Evolutionary conservation across 2,113 vertebrate species (phyloP), one percentile per base, ranked within the genome.

Genomic region (Aix galericulata): DNA sequence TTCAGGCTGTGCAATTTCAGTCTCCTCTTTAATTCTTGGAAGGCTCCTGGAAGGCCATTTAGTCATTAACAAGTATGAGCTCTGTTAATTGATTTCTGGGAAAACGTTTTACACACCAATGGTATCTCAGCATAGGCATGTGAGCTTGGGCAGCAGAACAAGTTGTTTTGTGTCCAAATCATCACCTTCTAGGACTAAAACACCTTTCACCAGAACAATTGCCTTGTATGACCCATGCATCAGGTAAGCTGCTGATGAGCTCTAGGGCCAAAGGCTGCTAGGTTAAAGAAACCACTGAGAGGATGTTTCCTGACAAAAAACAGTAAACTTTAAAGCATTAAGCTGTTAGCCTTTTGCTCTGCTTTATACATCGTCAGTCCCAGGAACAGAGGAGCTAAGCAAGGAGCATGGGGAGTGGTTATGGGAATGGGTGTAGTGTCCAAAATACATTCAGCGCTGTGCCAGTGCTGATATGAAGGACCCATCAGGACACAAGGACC

Each of bases 321-420:
- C 75, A 72, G 73, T 56, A 76, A 87, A 92, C 80, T 82, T 71
- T 63, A 82, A 87, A 92, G 83, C 83, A 76, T 69, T 50, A 92
- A 64, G 63, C 77, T 56, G 59, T 86, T 91, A 86, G 89, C 83
- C 76, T 81, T 86, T 91, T 71, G 48, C 69, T 82, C 68, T 81
- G 71, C 83, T 87, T 71, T 50, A 76, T 80, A 71, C 71, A 92
- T 87, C 77, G 20, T 50, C 64, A 69, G 48, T 87, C 77, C 63
- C 90, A 76, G 83, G 83, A 82, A 83, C n/a, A 63, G 44, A 76
- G 63, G 58, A 63, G 71, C 83, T 50, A 66, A 40, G 56, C 58
- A 60, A 34, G 58, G 58, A 59, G n/a, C 58, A 60, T 60, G 20
- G 20, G 58, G 58, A 34, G 21, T 46, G 46, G 18, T 46, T 20